These are phyloP conservation scores for Chrysopa pallens DNA, from an alignment of 1,140 invertebrate genomes.

Conservation along the genomic window DNA sequence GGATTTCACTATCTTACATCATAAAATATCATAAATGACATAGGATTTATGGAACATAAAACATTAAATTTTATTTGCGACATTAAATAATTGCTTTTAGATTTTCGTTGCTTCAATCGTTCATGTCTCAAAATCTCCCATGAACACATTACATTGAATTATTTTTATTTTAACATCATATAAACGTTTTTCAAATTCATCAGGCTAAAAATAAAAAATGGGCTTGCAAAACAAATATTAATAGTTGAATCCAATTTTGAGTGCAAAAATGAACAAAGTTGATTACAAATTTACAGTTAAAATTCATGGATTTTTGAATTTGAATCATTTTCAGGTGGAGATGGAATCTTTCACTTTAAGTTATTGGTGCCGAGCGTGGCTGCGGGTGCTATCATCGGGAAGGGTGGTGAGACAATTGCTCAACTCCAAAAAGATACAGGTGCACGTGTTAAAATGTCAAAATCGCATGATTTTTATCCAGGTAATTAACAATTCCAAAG, in stretches of 20 bases:
- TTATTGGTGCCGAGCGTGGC: slow-evolving; percentile 89
- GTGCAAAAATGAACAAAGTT: background rate
- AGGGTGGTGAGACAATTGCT: slow-evolving; percentile 93
- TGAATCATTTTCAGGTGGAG: slow-evolving; percentile 31
- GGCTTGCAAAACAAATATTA: slow-evolving; percentile 3
- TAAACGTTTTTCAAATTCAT: too few species aligned
- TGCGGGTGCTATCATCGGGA: slow-evolving; percentile 93
- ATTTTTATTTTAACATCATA: too few species aligned
- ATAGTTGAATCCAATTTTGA: slow-evolving; percentile 3
- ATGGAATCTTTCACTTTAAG: slow-evolving; percentile 82
- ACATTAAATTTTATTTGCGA: too few species aligned
- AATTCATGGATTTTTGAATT: background rate
- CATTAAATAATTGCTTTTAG: too few species aligned
- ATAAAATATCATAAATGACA: too few species aligned
- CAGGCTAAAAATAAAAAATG: too few species aligned
- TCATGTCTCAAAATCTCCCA: too few species aligned
- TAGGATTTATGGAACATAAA: too few species aligned
- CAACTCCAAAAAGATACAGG: slow-evolving; percentile 91
- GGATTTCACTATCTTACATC: too few species aligned
- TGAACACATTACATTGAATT: too few species aligned
- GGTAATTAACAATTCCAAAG: too few species aligned
- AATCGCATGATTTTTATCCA: slow-evolving; percentile 94
- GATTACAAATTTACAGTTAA: background rate
- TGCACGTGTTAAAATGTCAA: slow-evolving; percentile 94
- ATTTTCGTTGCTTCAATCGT: too few species aligned